Evolutionary conservation across 2,797 vertebrate genomes (phyloP), one percentile per base, ranked within the genome.

Genomic region (Chromobotia macracanthus): DNA sequence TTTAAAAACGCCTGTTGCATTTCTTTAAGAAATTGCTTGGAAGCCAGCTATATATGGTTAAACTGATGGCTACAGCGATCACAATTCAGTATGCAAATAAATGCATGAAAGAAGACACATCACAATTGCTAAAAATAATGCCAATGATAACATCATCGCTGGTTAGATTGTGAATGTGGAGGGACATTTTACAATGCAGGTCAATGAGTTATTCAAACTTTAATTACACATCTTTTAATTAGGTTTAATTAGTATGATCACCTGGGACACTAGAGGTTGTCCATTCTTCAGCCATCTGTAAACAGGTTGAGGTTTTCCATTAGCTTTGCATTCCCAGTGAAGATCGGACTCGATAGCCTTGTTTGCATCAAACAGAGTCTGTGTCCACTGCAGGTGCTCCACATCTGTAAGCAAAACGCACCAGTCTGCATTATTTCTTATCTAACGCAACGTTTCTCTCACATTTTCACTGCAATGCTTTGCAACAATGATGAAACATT

Each of bases 221-320:
- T 44, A 44, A 44, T 44, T 44, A 11, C 41, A 44, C 1, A 11
- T 44, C 41, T 44, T 44, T 11, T 44, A 44, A 44, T 44, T 44
- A 44, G 41, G 9, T 44, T 44, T 44, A 2, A 55, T 78, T 64
- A 61, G 44, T 46, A 19, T 3, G 73, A 88, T 93, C 89, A 96
- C 96, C 94, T 94, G 85, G 50, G 91, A 64, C 0, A 38, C 13
- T 16, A 96, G 86, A 0, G 50, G 87, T 77, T 94, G 90, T 0
- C 94, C 95, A 0, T 97, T 95, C 91, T 94, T 97, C 38, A 96
- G 65, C 95, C 95, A 96, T 1, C 81, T 93, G 83, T 96, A 97
- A 18, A 86, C 86, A 35, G 95, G 95, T 6, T 55, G 88, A 0
- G 95, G 95, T 38, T 93, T 94, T 63, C 95, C 94, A 2, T 84